Base-by-base conservation (phyloP, 2,113 vertebrate species). In the Scopus umbretta region DNA sequence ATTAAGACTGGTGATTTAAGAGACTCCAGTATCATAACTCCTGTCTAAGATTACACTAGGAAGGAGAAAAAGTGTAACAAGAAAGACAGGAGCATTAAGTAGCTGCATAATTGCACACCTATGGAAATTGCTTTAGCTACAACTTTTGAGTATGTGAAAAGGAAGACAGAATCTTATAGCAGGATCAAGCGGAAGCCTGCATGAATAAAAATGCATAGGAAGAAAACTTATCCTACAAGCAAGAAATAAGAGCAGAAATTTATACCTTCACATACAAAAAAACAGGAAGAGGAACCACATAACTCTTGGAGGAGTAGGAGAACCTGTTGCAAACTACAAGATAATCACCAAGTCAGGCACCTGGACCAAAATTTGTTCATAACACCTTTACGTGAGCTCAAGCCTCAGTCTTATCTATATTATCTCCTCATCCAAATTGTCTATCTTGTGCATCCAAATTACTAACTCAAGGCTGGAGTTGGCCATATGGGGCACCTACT, bases 21-120 rank as follows among this genome's bases (percentile, higher is more conserved):
- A 86, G 53, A 34, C 32, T 76, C 89, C 58, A 62, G 55, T 80
- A 79, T 27, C 74, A n/a, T 80, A 88, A 91, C 34, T 93, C 62
- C 50, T 91, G 52, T 89, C 76, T n/a, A 26, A 95, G 82, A 91
- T 95, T 79, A 59, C 45, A 56, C 10, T 19, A 49, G 56, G 62
- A 94, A 94, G 78, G 38, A 75, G 82, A 92, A 92, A 49, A 86
- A 96, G 71, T 52, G 66, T 73, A 80, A 42, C 11, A 92, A 84
- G 73, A 16, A n/a, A 56, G 88, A 68, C 81, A 80, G 86, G 73
- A 86, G 67, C 13, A 32, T 30, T 74, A 59, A 86, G 72, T 71
- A 98, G 88, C 75, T 91, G 73, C 49, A 87, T 96, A 96, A 96
- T 85, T 94, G 83, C 52, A 49, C 1, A 2, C 10, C 59, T 63